Conservation (phyloP, 1,140 invertebrate genomes). For the Lamellibrachia luymesi region DNA sequence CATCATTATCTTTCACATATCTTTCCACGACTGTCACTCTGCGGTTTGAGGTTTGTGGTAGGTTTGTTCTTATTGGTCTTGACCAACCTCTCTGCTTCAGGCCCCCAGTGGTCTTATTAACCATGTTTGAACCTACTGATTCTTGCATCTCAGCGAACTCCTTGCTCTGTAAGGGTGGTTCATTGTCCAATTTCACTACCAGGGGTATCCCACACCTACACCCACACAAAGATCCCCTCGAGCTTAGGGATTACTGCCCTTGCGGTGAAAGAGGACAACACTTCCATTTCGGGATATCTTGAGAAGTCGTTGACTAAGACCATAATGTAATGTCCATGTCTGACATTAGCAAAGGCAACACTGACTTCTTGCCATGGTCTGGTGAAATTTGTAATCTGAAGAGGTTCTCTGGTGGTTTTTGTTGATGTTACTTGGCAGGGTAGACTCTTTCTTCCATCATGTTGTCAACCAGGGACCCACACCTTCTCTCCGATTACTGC, state of each 20-base stretch:
- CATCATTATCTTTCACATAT: background rate
- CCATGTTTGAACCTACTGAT: background rate
- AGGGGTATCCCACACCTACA: slow-evolving; percentile 11
- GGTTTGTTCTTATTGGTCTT: background rate
- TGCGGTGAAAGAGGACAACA: slow-evolving; percentile 19
- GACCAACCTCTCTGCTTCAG: no score
- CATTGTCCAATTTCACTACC: slow-evolving; percentile 22
- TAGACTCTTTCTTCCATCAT: slow-evolving; percentile 20
- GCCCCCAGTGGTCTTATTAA: no score
- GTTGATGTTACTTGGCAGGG: slow-evolving; percentile 16
- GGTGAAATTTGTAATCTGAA: slow-evolving; percentile 14
- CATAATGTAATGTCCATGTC: slow-evolving; percentile 19
- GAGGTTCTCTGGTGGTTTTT: slow-evolving; percentile 25
- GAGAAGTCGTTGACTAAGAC: slow-evolving; percentile 20
- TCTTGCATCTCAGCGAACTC: slow-evolving; percentile 15
- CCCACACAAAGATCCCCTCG: slow-evolving; percentile 1
- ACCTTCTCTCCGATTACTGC: slow-evolving; percentile 26
- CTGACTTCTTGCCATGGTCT: slow-evolving; percentile 26
- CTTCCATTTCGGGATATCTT: slow-evolving; percentile 22
- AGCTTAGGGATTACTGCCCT: slow-evolving; percentile 12
- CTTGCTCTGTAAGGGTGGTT: slow-evolving; percentile 20
- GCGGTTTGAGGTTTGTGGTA: background rate
- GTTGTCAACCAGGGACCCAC: slow-evolving; percentile 27
- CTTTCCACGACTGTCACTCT: background rate
- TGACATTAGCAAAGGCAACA: slow-evolving; percentile 25